Percentiles rank a stretch among this genome's conserved stretches.
These are phyloP conservation scores for Peromyscus nudipes DNA, from an alignment of 2,797 vertebrate genomes.

Conservation along the genomic window DNA sequence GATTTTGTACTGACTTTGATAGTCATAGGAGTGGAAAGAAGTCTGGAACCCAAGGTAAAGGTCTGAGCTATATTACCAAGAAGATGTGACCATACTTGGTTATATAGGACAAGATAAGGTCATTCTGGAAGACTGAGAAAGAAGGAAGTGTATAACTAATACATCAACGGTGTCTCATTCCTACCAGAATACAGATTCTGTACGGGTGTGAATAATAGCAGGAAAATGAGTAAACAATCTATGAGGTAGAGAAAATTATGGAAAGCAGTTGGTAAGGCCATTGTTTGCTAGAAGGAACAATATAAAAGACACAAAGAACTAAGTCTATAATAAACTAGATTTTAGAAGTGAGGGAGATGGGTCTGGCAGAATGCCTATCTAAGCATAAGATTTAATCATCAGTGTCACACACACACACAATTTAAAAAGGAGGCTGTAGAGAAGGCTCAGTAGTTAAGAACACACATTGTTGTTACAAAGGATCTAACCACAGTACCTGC, in stretches of 20 bases:
- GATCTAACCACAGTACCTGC: not conserved
- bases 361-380: not conserved
- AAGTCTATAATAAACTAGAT: not conserved
- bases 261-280: not conserved
- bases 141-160: not conserved
- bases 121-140: not conserved
- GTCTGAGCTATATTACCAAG: not conserved
- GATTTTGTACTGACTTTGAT: constrained; percentile 26
- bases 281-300: not conserved
- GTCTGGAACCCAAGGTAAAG: not conserved
- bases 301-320: not conserved
- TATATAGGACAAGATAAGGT: not conserved
- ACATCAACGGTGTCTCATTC: not conserved
- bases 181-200: not conserved
- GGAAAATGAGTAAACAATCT: not conserved
- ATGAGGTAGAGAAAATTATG: not conserved
- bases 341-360: not conserved
- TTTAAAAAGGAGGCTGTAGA: not conserved
- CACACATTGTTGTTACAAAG: not conserved
- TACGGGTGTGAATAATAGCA: not conserved
- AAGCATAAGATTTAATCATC: not conserved
- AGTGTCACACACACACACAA: not conserved
- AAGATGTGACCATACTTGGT: not conserved
- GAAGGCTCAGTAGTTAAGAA: not conserved
- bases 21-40: not conserved